Percentiles rank a stretch among this genome's conserved stretches.
Conservation (phyloP, 1,140 invertebrate genomes). For the Bombus cullumanus region DNA sequence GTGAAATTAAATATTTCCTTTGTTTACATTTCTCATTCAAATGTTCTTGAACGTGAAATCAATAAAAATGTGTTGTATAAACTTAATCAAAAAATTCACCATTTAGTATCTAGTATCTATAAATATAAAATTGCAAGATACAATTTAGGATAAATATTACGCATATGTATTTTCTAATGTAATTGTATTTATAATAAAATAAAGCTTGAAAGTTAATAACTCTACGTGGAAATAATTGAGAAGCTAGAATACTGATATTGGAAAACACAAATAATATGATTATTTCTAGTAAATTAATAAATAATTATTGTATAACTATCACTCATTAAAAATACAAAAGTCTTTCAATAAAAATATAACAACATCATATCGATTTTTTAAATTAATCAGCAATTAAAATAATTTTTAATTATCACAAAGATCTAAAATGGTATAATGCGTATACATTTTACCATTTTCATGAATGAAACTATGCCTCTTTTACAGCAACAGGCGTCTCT, state of each 20-base stretch:
- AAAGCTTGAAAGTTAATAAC: background rate
- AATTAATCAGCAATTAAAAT: background rate
- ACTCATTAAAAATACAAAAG: background rate
- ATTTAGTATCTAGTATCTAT: too few relatives aligned
- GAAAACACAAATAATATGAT: background rate
- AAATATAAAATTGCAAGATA: too few relatives aligned
- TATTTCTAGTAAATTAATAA: background rate
- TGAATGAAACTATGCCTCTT: slow-evolving; percentile 64
- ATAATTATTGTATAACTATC: background rate
- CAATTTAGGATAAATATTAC: too few relatives aligned
- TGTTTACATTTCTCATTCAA: background rate
- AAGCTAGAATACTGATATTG: background rate
- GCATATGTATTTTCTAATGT: background rate
- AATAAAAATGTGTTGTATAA: background rate
- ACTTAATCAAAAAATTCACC: too few relatives aligned
- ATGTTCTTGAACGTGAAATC: background rate
- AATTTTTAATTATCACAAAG: background rate
- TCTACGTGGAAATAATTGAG: background rate
- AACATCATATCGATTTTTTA: background rate
- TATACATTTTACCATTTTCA: slow-evolving; percentile 56
- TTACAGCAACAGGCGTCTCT: slow-evolving; percentile 70
- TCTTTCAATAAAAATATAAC: background rate
- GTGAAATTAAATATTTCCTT: background rate
- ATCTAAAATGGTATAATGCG: background rate
- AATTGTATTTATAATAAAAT: background rate